These are phyloP conservation scores for Allygus modestus DNA, from an alignment of 2,888 invertebrate species.

Conservation along the genomic window DNA sequence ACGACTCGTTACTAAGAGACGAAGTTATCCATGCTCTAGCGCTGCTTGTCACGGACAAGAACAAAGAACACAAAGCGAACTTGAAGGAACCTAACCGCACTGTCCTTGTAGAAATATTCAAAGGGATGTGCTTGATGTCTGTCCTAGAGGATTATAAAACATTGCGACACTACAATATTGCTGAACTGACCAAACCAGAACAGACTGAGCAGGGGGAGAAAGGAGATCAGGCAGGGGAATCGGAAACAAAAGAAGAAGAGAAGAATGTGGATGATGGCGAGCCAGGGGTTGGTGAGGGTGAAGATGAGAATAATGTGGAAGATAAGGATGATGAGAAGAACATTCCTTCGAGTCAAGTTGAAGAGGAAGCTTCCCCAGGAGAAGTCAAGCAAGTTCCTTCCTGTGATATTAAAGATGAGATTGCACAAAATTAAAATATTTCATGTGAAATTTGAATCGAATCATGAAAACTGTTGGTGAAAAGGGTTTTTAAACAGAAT, in stretches of 20 bases:
- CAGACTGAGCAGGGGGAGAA: background rate
- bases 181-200: conserved; percentile 77
- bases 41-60: conserved; percentile 82
- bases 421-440: background rate
- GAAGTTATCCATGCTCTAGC: conserved; percentile 86
- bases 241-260: conserved; percentile 20
- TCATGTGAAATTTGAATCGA: too few relatives aligned
- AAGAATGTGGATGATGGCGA: background rate
- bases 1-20: conserved; percentile 84
- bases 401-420: conserved; percentile 1
- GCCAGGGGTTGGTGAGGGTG: background rate
- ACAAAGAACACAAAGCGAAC: conserved; percentile 86
- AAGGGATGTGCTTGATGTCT: conserved; percentile 36
- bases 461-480: too few relatives aligned
- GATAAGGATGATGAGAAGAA: background rate
- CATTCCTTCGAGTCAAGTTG: background rate
- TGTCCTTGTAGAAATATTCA: conserved; percentile 83
- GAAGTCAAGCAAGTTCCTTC: background rate
- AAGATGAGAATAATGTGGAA: background rate
- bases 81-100: conserved; percentile 85
- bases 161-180: conserved; percentile 91
- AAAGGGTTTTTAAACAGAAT: too few relatives aligned
- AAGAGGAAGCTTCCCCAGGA: background rate
- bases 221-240: background rate
- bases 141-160: conserved; percentile 80